phyloP scores from a whole-genome alignment of 2,113 vertebrate species.

The Trichomycterus rosablanca region DNA sequence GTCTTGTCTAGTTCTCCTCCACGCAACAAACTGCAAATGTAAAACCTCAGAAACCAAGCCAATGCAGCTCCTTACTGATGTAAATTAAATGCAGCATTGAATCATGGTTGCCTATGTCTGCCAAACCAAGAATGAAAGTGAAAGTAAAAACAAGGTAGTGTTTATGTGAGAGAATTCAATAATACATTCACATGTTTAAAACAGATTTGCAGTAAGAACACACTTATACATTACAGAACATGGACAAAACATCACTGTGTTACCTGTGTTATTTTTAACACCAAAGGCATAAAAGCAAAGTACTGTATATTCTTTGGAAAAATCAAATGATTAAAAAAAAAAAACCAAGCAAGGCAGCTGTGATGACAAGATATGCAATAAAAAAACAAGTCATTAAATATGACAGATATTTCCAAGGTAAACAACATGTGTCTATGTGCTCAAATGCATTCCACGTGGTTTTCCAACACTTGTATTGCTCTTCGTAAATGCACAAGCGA shows the following conservation, averaged over 20 bases:
- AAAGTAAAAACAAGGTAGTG: neutral
- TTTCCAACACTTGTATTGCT: neutral
- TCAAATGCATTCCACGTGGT: neutral
- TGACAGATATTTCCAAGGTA: conserved; percentile 12
- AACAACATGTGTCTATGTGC: conserved; percentile 2
- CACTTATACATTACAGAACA: conserved; percentile 24
- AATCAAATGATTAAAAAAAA: conserved; percentile 21
- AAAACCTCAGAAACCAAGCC: no score
- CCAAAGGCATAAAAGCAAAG: conserved; percentile 45
- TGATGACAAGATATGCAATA: conserved; percentile 33
- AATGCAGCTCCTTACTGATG: no score
- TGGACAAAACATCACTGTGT: conserved; percentile 17
- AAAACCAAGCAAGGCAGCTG: conserved; percentile 45
- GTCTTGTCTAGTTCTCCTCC: no score
- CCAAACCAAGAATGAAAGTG: neutral
- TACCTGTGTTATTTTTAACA: conserved; percentile 24
- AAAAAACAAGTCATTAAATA: conserved; percentile 22
- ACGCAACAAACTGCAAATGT: no score
- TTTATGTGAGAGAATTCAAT: conserved; percentile 30
- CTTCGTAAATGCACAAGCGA: conserved; percentile 4
- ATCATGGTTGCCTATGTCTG: neutral
- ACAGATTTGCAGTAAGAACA: conserved; percentile 22
- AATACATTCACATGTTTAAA: conserved; percentile 49
- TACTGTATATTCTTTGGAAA: conserved; percentile 43
- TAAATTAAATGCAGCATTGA: no score